A percentile compares a stretch with the other conserved stretches of the same genome.
Evolutionary conservation across 2,888 invertebrate genomes (phyloP).

Genomic region (Thereva nobilitata): DNA sequence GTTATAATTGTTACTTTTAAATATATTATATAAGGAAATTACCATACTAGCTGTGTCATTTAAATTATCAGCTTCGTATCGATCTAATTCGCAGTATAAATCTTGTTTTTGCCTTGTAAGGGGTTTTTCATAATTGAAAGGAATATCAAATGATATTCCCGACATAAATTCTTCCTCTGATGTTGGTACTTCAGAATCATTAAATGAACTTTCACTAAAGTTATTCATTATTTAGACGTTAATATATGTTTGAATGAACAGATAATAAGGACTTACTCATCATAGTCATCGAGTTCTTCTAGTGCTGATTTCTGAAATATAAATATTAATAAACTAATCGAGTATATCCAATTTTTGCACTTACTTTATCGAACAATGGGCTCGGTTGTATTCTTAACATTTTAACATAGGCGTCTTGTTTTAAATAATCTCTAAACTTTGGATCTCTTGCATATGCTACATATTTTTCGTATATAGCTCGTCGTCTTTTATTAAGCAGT

Average conservation of each 20-base stretch:
- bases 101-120: slow-evolving; percentile 20
- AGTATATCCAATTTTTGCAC: slow-evolving; percentile 1
- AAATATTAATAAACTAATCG: too few relatives aligned
- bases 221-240: background rate
- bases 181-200: slow-evolving; percentile 35
- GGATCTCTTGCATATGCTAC: slow-evolving; percentile 18
- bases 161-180: slow-evolving; percentile 36
- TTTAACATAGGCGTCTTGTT: slow-evolving; percentile 10
- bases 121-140: slow-evolving; percentile 27
- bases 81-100: slow-evolving; percentile 32
- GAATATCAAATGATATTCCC: background rate
- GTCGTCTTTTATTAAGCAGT: slow-evolving; percentile 28
- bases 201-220: slow-evolving; percentile 33
- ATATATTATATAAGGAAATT: background rate
- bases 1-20: background rate
- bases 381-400: slow-evolving; percentile 12
- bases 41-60: slow-evolving; percentile 7
- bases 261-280: too few relatives aligned
- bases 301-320: too few relatives aligned
- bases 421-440: slow-evolving; percentile 11
- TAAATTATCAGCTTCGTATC: slow-evolving; percentile 10
- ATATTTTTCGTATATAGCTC: slow-evolving; percentile 36
- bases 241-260: background rate
- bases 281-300: too few relatives aligned
- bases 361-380: slow-evolving; percentile 33